These are phyloP conservation scores for Neoaliturus tenellus DNA, from an alignment of 2,888 invertebrate genomes.

Conservation along the genomic window DNA sequence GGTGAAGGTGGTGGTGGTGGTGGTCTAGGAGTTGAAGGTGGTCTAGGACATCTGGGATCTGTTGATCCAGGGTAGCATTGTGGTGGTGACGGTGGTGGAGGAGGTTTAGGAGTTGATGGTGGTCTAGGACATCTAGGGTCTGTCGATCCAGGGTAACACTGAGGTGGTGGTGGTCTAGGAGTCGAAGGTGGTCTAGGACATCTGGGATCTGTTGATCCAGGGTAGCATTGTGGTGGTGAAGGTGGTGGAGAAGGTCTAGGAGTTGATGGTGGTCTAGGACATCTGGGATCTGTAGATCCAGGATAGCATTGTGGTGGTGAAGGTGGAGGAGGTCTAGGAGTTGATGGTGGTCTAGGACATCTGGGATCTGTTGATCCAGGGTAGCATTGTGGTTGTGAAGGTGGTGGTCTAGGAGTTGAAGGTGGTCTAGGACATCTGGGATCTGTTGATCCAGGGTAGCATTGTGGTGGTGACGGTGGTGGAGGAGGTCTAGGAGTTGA, in stretches of 20 bases:
- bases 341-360: slow-evolving; percentile 68
- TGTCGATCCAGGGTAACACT: slow-evolving; percentile 64
- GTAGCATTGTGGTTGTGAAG: slow-evolving; percentile 66
- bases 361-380: slow-evolving; percentile 70
- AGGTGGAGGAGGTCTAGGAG: slow-evolving; percentile 63
- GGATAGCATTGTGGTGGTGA: slow-evolving; percentile 67
- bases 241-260: slow-evolving; percentile 63
- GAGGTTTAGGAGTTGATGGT: slow-evolving; percentile 36
- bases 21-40: slow-evolving; percentile 53
- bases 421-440: slow-evolving; percentile 68
- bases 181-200: slow-evolving; percentile 70
- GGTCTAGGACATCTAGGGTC: slow-evolving; percentile 65
- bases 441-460: slow-evolving; percentile 66
- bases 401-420: slow-evolving; percentile 60
- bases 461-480: slow-evolving; percentile 53
- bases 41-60: slow-evolving; percentile 67
- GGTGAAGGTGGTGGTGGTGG: slow-evolving; percentile 67
- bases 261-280: slow-evolving; percentile 66
- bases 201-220: slow-evolving; percentile 71
- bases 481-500: slow-evolving; percentile 68
- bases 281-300: slow-evolving; percentile 70
- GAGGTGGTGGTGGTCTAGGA: slow-evolving; percentile 68
- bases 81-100: slow-evolving; percentile 59
- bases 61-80: slow-evolving; percentile 67
- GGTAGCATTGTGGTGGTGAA: slow-evolving; percentile 70